phyloP scores from a whole-genome alignment of 1,140 invertebrate genomes.

The Drosophila lini region DNA sequence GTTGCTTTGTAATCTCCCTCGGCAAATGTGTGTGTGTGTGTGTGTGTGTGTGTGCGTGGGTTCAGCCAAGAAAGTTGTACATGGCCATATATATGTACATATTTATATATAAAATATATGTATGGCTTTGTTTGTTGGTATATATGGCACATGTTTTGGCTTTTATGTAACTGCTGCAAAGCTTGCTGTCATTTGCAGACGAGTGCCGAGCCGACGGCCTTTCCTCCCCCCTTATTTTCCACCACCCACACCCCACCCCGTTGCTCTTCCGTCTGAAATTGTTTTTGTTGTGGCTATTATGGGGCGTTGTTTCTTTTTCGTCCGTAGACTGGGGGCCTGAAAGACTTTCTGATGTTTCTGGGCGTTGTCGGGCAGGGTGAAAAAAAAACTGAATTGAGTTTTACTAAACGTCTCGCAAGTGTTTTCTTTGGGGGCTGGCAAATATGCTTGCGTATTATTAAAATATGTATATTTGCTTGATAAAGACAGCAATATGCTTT shows the following conservation, averaged over 20 bases:
- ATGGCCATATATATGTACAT: slow-evolving; percentile 27
- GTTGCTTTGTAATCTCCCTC: slow-evolving; percentile 76
- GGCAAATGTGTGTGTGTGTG: slow-evolving; percentile 5
- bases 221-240: slow-evolving; percentile 23
- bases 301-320: slow-evolving; percentile 72
- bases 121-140: slow-evolving; percentile 35
- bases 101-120: slow-evolving; percentile 41
- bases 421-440: slow-evolving; percentile 27
- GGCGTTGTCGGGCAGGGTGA: slow-evolving; percentile 40
- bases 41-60: slow-evolving; percentile 62
- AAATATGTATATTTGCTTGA: slow-evolving; percentile 21
- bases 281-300: slow-evolving; percentile 59
- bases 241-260: not conserved
- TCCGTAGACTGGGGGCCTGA: slow-evolving; percentile 2
- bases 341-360: slow-evolving; percentile 42
- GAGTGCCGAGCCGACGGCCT: slow-evolving; percentile 64
- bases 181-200: slow-evolving; percentile 80
- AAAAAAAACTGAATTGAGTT: slow-evolving; percentile 56
- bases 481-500: slow-evolving; percentile 65
- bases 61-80: slow-evolving; percentile 68
- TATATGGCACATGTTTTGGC: slow-evolving; percentile 72
- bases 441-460: slow-evolving; percentile 22
- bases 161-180: slow-evolving; percentile 76
- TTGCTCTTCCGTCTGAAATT: slow-evolving; percentile 30
- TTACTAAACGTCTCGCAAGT: slow-evolving; percentile 61